Percentiles rank a stretch among this genome's conserved stretches.
phyloP scores from a whole-genome alignment of 2,888 invertebrate genomes.

The Chamaedrilus cognettii region DNA sequence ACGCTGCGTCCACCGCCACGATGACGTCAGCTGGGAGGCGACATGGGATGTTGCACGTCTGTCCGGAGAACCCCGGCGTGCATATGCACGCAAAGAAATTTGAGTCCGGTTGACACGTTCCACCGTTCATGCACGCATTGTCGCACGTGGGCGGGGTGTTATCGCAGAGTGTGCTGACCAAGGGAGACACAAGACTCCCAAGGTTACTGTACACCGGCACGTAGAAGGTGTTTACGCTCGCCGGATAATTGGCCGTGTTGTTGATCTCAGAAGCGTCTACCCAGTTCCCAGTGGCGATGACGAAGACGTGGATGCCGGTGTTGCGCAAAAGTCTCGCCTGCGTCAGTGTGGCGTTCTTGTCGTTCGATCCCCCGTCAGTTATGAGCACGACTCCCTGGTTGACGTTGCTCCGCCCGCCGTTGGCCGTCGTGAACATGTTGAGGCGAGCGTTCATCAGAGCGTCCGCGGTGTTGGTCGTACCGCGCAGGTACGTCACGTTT shows the following conservation, averaged over 20 bases:
- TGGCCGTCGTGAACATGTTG: background rate
- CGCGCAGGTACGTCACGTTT: background rate
- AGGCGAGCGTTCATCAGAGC: background rate
- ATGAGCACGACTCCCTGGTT: conserved; percentile 3
- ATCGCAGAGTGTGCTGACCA: background rate
- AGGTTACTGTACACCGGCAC: background rate
- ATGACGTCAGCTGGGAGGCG: conserved; percentile 47
- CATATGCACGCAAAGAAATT: no score
- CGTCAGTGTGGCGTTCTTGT: background rate
- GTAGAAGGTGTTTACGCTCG: background rate
- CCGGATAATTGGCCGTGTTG: conserved; percentile 7
- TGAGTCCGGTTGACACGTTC: background rate
- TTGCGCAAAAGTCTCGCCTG: conserved; percentile 6
- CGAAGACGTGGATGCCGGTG: background rate
- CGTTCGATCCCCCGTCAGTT: conserved; percentile 17
- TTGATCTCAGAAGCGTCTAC: conserved; percentile 3
- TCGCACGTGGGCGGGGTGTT: background rate
- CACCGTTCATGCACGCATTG: background rate
- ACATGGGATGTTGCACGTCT: conserved; percentile 32
- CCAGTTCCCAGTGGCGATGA: conserved; percentile 12
- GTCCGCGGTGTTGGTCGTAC: background rate
- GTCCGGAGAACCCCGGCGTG: background rate
- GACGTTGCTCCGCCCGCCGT: background rate
- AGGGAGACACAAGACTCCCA: background rate
- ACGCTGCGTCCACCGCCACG: conserved; percentile 43